These are phyloP conservation scores for Chymomyza costata DNA, from an alignment of 1,140 invertebrate genomes.

Conservation along the genomic window DNA sequence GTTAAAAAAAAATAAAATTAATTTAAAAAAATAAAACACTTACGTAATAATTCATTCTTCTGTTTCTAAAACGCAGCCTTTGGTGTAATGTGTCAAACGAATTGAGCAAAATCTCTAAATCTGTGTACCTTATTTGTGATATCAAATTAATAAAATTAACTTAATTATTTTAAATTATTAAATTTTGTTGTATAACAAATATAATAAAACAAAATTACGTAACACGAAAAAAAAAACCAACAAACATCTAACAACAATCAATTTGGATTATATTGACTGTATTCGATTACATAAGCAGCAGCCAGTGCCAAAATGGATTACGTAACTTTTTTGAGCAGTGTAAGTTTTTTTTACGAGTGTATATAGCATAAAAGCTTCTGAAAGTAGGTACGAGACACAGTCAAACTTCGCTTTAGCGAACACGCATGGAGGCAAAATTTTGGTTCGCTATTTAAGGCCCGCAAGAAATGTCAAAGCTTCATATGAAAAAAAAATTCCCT, in stretches of 20 bases:
- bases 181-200: conserved; percentile 28
- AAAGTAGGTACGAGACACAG: too few relatives aligned
- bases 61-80: conserved; percentile 40
- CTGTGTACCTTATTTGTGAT: conserved; percentile 73
- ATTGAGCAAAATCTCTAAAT: conserved; percentile 40
- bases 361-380: too few relatives aligned
- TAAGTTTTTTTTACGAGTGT: too few relatives aligned
- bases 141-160: conserved; percentile 33
- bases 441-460: too few relatives aligned
- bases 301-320: conserved; percentile 52
- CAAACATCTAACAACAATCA: conserved; percentile 8
- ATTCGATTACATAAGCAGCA: conserved; percentile 42
- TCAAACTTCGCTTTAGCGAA: too few relatives aligned
- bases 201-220: too few relatives aligned
- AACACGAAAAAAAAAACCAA: conserved; percentile 27
- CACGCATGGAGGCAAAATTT: too few relatives aligned
- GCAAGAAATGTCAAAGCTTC: too few relatives aligned
- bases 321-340: conserved; percentile 44
- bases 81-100: conserved; percentile 45
- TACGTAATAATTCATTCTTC: background rate
- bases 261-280: conserved; percentile 19
- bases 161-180: conserved; percentile 37
- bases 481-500: too few relatives aligned
- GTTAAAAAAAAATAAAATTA: conserved; percentile 1
- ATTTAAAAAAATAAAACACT: background rate